Base-by-base conservation (phyloP, 2,797 vertebrate genomes). In the Pygocentrus nattereri region DNA sequence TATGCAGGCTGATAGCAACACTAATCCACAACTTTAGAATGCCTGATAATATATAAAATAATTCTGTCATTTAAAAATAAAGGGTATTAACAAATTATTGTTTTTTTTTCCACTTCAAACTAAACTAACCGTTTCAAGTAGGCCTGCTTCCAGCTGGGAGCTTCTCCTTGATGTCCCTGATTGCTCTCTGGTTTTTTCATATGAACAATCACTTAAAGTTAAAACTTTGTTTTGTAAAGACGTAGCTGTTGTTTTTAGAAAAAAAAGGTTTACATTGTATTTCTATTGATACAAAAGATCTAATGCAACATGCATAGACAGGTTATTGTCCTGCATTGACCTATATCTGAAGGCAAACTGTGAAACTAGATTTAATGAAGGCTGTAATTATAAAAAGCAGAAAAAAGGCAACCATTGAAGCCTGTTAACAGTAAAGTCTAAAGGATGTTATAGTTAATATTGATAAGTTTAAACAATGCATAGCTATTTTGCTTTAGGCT, bases 1-100 rank as follows among this genome's bases (percentile, higher is more conserved):
- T 91, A 89, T 89, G 87, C 81, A 89, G 70, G 87, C 83, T 91
- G 91, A 94, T 94, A 91, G 88, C 84, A 91, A 92, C 90, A 91
- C 92, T 92, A 90, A 95, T 94, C 91, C 89, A 85, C 89, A 92
- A 92, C 89, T 31, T 38, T 31, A 67, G 56, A 34, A 34, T 49
- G 23, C 1, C 21, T 92, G 54, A 78, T 70, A 47, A 72, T 68
- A 71, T 27, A 74, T 54, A 74, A 77, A 74, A 80, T 80, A 52
- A 61, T 76, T 73, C 61, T 79, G 76, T 64, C 73, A 50, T 72
- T 82, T 38, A 76, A 19, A 76, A 19, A 65, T 58, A 27, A 44
- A 74, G 64, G 13, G 27, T 38, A 49, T 75, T 71, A 75, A 71
- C 44, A 68, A 61, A 64, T n/a, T 15, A 75, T 18, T 38, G 44